Conservation (phyloP, 2,113 vertebrate species). For the Sminthopsis crassicaudata region DNA sequence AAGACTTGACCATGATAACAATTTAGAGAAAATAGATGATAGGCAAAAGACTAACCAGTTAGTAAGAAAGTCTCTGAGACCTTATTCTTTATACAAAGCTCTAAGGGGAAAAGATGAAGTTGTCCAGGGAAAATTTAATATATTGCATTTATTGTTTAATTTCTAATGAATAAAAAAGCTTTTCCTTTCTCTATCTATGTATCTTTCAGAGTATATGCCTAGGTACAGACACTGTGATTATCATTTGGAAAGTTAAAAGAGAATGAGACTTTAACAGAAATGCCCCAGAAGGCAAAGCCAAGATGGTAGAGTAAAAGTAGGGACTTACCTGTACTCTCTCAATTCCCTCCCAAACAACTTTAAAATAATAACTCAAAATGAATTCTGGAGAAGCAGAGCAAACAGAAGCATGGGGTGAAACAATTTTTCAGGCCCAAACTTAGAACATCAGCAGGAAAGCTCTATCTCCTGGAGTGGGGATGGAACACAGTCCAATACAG, state of each 20-base stretch:
- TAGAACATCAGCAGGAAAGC: not conserved
- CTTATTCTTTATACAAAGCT: not conserved
- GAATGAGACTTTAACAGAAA: not conserved
- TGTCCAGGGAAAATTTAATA: not conserved
- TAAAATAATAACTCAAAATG: not conserved
- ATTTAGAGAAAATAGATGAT: not conserved
- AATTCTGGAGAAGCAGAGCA: not conserved
- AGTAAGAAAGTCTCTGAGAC: not conserved
- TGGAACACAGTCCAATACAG: not conserved
- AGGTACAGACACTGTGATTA: not conserved
- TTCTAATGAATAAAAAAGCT: not conserved
- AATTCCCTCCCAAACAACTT: not conserved
- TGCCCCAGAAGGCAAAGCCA: not conserved
- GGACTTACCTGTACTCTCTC: not conserved
- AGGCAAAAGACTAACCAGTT: not conserved
- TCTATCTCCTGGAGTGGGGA: not conserved
- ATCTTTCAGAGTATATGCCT: not conserved
- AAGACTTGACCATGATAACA: not conserved
- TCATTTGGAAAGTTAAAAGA: not conserved
- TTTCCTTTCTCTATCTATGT: not conserved
- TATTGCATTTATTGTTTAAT: not conserved
- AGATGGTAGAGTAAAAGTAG: not conserved
- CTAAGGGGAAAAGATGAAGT: not conserved
- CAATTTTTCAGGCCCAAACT: not conserved
- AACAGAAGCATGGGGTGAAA: too few species aligned